Base-by-base conservation (phyloP, 2,888 invertebrate species). In the Venustoraphidia nigricollis region DNA sequence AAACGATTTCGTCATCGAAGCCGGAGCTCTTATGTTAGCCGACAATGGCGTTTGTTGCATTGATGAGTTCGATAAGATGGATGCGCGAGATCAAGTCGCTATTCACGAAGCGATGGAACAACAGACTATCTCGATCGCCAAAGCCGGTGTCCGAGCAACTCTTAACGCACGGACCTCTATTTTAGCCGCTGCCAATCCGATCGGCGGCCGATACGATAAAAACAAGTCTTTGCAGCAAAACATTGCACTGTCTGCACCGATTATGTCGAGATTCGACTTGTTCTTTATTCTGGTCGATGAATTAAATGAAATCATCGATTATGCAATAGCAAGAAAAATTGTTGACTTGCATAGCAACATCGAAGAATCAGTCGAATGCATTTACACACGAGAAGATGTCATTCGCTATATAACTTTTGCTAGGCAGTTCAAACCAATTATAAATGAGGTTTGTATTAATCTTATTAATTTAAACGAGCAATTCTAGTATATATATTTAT, bases 91-190 rank as follows among this genome's bases (percentile, higher is more conserved):
- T 75, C 97, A 98, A 67, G 95, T 98, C 8, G 97, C 98, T 42
- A 99, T 98, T 56, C 98, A 99, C 71, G 98, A 98, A 70, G 98
- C 98, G 4, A 98, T 98, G 98, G 98, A 98, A 72, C 98, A 99
- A 62, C 98, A 98, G 69, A 99, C 98, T 0, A 99, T 98, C 57
- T 95, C 96, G 0, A 77, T 98, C 50, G 96, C 98, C 0, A 98
- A 98, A 75, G 94, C 98, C 0, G 97, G 96, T 2, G 85, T 99
- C 0, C 79, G 97, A 56, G 98, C 98, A 0, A 97, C 97, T 0
- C 70, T 98, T 17, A 98, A 98, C 70, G 98, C 98, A 0, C 76
- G 97, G 38, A 95, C 97, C 0, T 97, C 96, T 0, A 97, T 98
- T 56, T 70, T 99, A 50, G 98, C 98, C 0, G 98, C 98, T 0